Evolutionary conservation across 2,888 invertebrate genomes (phyloP), one percentile per base, ranked within the genome.

Genomic region (Mechanitis messenoides): DNA sequence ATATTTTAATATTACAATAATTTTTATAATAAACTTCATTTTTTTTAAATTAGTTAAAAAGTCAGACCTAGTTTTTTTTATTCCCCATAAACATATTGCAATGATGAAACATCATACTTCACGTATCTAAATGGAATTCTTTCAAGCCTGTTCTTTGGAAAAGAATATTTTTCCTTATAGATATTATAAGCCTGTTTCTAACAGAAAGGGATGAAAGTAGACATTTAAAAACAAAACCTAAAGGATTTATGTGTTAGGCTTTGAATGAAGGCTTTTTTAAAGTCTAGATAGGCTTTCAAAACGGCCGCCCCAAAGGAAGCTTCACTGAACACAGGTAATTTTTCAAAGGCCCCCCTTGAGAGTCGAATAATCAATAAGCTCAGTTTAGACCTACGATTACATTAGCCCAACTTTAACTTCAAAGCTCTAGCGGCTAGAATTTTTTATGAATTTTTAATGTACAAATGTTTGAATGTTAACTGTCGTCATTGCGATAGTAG

Each of bases 261-360:
- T 62, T 60, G 55, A 56, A 53, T 60, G 56, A 59, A 58, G 53
- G 53, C 53, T 64, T 66, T 64, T 59, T 61, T 61, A 66, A 66
- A 65, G 55, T 42, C 53, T 55, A 53, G 55, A 61, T 53, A 60
- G 60, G 64, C 60, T 64, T 64, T 66, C 64, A 58, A 53, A 62
- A 64, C 59, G 45, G 35, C 64, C 62, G 58, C 64, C 66, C 66
- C 62, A 60, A 58, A 56, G 58, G 55, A 62, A 59, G 66, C 64
- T 62, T 53, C 62, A 58, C 62, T 66, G 64, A 66, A 57, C 64
- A 66, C 64, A 62, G 66, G 66, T 64, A 64, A 66, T 66, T 66
- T 64, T 66, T 62, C 60, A 66, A 64, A 62, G 64, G 58, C 46
- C 31, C 61, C 66, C 64, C 62, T 62, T 64, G 64, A 58, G 64